A percentile compares a stretch with the other conserved stretches of the same genome.
phyloP scores from a whole-genome alignment of 2,113 vertebrate species.

The Sylvilagus bachmani region DNA sequence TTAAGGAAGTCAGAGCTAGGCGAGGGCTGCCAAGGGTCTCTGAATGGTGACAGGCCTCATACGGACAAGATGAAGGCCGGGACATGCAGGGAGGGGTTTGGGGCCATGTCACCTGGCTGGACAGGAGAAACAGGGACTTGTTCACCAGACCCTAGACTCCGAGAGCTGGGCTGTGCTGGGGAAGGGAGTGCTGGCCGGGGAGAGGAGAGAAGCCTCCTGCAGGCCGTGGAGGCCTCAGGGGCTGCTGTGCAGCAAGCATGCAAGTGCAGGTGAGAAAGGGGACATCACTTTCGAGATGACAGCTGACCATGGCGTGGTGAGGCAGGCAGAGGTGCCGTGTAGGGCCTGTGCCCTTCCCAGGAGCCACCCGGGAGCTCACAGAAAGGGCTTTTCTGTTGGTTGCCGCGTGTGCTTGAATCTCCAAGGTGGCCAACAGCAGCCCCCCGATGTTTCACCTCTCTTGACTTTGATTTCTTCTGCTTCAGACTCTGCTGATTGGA shows the following conservation, averaged over 20 bases:
- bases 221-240: fast-evolving
- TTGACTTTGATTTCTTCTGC: slow-evolving; percentile 32
- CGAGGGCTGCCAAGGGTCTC: not conserved
- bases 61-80: not conserved
- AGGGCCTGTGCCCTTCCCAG: not conserved
- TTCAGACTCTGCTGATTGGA: not conserved
- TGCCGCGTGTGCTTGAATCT: not conserved
- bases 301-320: not conserved
- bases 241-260: fast-evolving
- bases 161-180: not conserved
- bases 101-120: not conserved
- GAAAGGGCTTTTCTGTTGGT: not conserved
- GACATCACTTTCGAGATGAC: not conserved
- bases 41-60: not conserved
- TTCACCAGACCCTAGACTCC: not conserved
- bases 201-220: not conserved
- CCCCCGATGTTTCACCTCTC: not conserved
- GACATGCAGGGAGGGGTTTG: not conserved
- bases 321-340: not conserved
- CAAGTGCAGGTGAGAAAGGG: not conserved
- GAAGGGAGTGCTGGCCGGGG: fast-evolving
- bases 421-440: not conserved
- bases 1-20: not conserved
- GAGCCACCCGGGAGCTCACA: fast-evolving
- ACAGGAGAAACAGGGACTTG: not conserved